Evolutionary conservation across 2,888 invertebrate genomes (phyloP), one percentile per base, ranked within the genome.

Genomic region (Nezara viridula): DNA sequence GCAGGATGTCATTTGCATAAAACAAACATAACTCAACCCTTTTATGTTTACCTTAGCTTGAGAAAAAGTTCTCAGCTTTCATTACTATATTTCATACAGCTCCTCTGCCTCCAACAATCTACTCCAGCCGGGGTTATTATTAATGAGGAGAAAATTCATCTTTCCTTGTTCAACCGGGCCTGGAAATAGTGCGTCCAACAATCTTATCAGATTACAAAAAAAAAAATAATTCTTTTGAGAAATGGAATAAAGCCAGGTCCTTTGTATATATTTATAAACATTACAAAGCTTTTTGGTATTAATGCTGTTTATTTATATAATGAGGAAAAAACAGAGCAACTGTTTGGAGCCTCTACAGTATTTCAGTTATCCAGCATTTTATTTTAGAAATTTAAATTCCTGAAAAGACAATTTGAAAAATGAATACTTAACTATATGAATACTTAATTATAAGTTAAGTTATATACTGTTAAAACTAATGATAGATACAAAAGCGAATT

Each of bases 1-100:
- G 24, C 77, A 44, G 77, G 40, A 77, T 77, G 77, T 77, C 40
- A 77, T 77, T 77, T 77, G 77, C 77, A 77, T 77, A 77, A 77
- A 77, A 77, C 40, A 44, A 44, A 77, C 77, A 77, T 77, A 77
- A 77, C 40, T 77, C 40, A 77, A 77, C 37, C 77, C 40, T 77
- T 60, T 77, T 77, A 37, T 77, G 77, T 77, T 77, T 77, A 77
- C 77, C 77, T 77, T 77, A 40, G 40, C 77, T 77, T 40, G 77
- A 24, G 40, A 44, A 77, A 77, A 77, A 77, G 77, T 37, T 44
- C 77, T 44, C 40, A 40, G 77, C 77, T 77, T 77, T 77, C 77
- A 77, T 77, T 40, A 77, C 60, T 60, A 60, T 60, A 60, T 60
- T 60, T 60, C 60, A 60, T 60, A 60, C 60, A 27, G 16, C 60